Evolutionary conservation across 2,113 vertebrate species (phyloP).

Genomic region (Neotragus moschatus): DNA sequence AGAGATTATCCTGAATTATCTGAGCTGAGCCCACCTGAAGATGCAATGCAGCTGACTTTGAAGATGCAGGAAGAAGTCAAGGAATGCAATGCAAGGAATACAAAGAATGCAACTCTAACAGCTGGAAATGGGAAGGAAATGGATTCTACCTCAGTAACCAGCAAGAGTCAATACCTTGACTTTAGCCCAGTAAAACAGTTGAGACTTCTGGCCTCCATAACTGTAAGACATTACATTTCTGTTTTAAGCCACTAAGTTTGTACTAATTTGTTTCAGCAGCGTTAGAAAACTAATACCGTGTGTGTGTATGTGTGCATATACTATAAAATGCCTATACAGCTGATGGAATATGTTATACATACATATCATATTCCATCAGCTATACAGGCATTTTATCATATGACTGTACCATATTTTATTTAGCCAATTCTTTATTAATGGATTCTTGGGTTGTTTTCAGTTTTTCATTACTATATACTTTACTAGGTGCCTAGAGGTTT

Average conservation of each 20-base stretch:
- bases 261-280: not conserved
- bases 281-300: not conserved
- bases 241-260: not conserved
- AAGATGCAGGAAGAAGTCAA: not conserved
- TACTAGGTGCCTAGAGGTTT: not conserved
- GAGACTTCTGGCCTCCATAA: not conserved
- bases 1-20: not conserved
- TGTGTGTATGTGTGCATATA: not conserved
- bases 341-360: not conserved
- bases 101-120: not conserved
- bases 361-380: not conserved
- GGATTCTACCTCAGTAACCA: not conserved
- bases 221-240: not conserved
- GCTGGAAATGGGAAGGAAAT: not conserved
- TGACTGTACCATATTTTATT: not conserved
- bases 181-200: not conserved
- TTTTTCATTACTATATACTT: not conserved
- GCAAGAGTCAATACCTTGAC: not conserved
- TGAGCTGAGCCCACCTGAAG: not conserved
- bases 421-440: not conserved
- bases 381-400: not conserved
- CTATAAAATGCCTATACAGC: not conserved
- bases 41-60: not conserved
- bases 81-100: not conserved
- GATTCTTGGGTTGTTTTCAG: not conserved